Conservation (phyloP, 2,888 invertebrate genomes). For the Pristionchus japonicus region DNA sequence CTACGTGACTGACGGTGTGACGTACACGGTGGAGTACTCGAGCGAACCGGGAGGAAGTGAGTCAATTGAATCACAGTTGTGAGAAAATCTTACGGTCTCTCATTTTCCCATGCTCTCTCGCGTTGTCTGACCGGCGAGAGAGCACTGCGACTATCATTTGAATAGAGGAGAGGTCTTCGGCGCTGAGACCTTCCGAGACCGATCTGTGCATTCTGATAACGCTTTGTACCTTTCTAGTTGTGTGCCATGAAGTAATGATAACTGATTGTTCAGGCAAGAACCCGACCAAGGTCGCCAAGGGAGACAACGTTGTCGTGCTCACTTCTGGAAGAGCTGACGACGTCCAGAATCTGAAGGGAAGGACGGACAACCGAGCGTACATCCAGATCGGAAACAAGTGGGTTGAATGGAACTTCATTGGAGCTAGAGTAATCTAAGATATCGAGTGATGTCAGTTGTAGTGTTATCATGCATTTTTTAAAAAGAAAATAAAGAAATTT, state of each 20-base stretch:
- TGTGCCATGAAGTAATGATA: no score
- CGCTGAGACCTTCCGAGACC: no score
- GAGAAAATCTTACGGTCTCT: neutral
- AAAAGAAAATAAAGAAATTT: neutral
- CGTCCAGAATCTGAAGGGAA: neutral
- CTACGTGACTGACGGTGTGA: neutral
- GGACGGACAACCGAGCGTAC: neutral
- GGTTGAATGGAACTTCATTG: no score
- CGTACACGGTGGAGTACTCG: neutral
- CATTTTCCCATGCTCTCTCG: no score
- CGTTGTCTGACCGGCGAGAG: no score
- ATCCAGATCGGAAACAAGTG: neutral
- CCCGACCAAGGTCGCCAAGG: neutral
- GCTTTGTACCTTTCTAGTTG: neutral
- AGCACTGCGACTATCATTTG: neutral
- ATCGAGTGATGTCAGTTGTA: no score
- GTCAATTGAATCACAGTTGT: neutral
- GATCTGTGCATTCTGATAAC: neutral
- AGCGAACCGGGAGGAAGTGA: neutral
- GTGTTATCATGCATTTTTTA: neutral
- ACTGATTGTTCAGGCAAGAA: neutral
- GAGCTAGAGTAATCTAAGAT: no score
- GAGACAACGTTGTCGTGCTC: neutral
- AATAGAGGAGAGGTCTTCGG: no score
- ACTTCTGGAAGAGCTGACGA: neutral